Conservation (phyloP, 1,140 invertebrate genomes). For the Triops longicaudatus region DNA sequence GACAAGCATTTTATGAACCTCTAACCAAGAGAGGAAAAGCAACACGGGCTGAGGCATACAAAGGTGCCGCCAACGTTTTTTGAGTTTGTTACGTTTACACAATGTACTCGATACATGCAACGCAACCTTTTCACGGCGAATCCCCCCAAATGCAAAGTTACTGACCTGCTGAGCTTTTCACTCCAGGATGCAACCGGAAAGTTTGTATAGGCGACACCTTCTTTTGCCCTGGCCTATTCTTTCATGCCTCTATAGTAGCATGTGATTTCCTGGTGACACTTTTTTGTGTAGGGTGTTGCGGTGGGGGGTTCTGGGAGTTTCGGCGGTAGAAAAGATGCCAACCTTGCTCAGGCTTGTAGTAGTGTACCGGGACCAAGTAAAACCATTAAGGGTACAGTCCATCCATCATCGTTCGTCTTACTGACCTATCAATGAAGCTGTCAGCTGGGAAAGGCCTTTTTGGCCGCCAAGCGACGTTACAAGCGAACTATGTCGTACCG, state of each 20-base stretch:
- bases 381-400: not conserved
- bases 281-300: not conserved
- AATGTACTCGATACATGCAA: slow-evolving; percentile 7
- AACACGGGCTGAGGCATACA: not conserved
- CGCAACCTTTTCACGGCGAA: not conserved
- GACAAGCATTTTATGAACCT: slow-evolving; percentile 12
- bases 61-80: not conserved
- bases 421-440: slow-evolving; percentile 11
- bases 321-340: not conserved
- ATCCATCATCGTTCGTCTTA: slow-evolving; percentile 5
- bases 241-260: not conserved
- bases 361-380: not conserved
- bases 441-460: not conserved
- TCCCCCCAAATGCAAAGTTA: not conserved
- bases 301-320: not conserved
- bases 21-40: not conserved
- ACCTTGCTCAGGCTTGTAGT: not conserved
- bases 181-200: not conserved
- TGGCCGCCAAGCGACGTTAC: not conserved
- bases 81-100: not conserved
- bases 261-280: not conserved
- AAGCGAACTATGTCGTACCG: not conserved
- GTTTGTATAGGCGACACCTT: too few species aligned
- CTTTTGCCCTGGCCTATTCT: not conserved
- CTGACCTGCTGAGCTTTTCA: not conserved